A percentile compares a stretch with the other conserved stretches of the same genome.
Conservation (phyloP, 2,113 vertebrate species). For the Lynx canadensis region DNA sequence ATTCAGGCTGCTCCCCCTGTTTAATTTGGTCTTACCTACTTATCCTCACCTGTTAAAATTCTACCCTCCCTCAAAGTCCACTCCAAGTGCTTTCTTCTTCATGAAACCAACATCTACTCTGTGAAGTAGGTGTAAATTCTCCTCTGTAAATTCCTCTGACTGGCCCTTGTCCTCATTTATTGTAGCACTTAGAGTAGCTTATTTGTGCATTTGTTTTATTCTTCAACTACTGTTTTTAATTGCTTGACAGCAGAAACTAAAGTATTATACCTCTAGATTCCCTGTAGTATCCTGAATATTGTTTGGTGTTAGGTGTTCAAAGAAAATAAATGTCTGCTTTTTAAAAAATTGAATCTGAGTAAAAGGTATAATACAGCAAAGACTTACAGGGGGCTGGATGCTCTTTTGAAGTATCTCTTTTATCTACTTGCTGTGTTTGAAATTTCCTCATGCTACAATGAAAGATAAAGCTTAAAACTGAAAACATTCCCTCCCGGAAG, state of each 20-base stretch:
- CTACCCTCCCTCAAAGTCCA: not conserved
- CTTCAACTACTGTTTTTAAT: not conserved
- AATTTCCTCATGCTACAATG: not conserved
- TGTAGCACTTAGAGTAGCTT: not conserved
- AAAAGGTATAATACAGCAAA: not conserved
- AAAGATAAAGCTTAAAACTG: not conserved
- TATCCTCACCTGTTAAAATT: not conserved
- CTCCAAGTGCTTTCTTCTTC: not conserved
- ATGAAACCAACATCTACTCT: not conserved
- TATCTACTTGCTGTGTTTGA: conserved; percentile 29
- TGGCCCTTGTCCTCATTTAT: too few species aligned
- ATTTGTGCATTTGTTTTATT: not conserved
- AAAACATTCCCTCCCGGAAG: not conserved
- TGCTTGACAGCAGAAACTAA: not conserved
- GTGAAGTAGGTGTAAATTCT: not conserved
- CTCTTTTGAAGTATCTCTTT: conserved; percentile 40
- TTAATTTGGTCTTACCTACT: not conserved
- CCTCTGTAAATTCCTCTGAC: not conserved
- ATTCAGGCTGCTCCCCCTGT: not conserved
- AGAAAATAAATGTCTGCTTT: not conserved
- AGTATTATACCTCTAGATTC: not conserved
- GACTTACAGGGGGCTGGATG: not conserved
- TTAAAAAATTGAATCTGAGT: not conserved
- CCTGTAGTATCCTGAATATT: not conserved
- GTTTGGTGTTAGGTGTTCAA: conserved; percentile 7